Base-by-base conservation (phyloP, 2,113 vertebrate genomes). In the Lathamus discolor region DNA sequence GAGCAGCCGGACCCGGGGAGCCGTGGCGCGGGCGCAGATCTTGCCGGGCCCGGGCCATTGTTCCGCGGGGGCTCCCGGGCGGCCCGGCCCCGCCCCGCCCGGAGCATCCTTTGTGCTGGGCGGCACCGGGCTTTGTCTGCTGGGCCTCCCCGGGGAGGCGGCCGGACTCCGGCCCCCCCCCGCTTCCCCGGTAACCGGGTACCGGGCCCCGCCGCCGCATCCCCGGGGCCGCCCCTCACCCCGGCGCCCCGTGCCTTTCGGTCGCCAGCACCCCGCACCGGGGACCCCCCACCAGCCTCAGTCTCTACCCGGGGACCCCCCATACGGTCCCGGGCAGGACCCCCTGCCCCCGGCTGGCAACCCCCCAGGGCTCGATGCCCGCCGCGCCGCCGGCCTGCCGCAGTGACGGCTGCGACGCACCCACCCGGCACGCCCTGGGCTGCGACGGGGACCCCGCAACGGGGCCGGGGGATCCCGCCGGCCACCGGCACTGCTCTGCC, bases 91-190 rank as follows among this genome's bases (percentile, higher is more conserved):
- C 85, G 91, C 55, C 55, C 55, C 55, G 57, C 76, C 68, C 81
- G 24, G 62, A 84, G 92, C 86, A 74, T 77, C 77, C 82, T 74
- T 78, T 70, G 78, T 67, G 73, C 83, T 51, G 77, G 67, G n/a
- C 68, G 79, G 66, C 78, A 69, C 85, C 44, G 91, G 84, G 90
- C 91, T 88, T 78, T 88, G 91, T 88, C 64, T 83, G 84, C 79
- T 37, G 84, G 85, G 55, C 84, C 63, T 33, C 55, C 46, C 55
- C 83, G 54, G 80, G 74, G 44, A 63, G 48, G 31, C 15, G 13
- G 57, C 23, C 37, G 43, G 87, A 22, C 55, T n/a, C 55, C 55
- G 9, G 31, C 31, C 17, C 29, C 43, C 43, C 43, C 55, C 13
- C 37, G 37, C 8, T 22, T n/a, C 19, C 13, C 46, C 73, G 24